These are phyloP conservation scores for Rugalucina vietnamica DNA, from an alignment of 2,888 invertebrate species.

Conservation along the genomic window DNA sequence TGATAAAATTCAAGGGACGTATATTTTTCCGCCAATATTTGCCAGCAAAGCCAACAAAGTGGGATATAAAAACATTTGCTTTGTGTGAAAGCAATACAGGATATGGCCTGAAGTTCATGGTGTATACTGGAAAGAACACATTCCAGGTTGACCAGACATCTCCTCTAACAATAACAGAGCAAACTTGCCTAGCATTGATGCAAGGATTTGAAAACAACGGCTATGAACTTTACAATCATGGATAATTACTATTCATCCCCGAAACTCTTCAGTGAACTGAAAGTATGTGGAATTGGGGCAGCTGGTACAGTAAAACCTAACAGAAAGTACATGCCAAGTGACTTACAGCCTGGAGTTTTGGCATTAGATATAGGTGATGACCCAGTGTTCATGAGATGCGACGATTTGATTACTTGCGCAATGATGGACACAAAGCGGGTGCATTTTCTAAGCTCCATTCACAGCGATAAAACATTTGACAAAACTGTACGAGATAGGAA, in stretches of 20 bases:
- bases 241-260: constrained; percentile 34
- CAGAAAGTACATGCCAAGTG: constrained; percentile 32
- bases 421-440: constrained; percentile 41
- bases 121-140: constrained; percentile 24
- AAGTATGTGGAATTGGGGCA: constrained; percentile 35
- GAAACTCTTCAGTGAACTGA: constrained; percentile 27
- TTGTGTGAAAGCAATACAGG: constrained; percentile 39
- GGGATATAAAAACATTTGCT: constrained; percentile 44
- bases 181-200: not conserved
- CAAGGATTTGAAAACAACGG: not conserved
- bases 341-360: constrained; percentile 16
- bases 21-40: constrained; percentile 41
- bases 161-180: constrained; percentile 4
- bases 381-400: constrained; percentile 29
- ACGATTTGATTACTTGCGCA: constrained; percentile 18
- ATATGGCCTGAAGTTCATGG: constrained; percentile 5
- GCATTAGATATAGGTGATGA: constrained; percentile 17
- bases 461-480: constrained; percentile 20
- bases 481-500: constrained; percentile 23
- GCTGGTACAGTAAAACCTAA: constrained; percentile 28
- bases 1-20: constrained; percentile 54
- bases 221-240: constrained; percentile 1
- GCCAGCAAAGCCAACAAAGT: constrained; percentile 40
- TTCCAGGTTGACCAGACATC: constrained; percentile 6
- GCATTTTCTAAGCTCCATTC: constrained; percentile 17